phyloP scores from a whole-genome alignment of 2,888 invertebrate genomes.

The Eupithecia tripunctaria region DNA sequence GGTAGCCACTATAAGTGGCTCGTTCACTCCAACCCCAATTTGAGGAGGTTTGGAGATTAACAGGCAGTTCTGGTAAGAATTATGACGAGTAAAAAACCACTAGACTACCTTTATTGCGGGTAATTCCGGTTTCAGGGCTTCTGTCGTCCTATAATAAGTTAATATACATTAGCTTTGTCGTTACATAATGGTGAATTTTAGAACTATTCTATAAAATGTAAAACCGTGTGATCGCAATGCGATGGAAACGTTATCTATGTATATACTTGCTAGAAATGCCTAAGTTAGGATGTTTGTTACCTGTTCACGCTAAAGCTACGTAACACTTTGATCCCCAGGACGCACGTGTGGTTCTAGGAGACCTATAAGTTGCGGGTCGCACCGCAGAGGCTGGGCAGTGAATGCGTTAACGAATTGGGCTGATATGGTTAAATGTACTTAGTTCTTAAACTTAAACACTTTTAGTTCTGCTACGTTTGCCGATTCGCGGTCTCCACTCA shows the following conservation, averaged over 20 bases:
- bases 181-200: background rate
- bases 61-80: constrained; percentile 17
- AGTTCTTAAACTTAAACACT: no score
- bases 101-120: constrained; percentile 8
- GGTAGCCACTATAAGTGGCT: background rate
- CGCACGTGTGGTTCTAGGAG: no score
- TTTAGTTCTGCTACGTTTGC: no score
- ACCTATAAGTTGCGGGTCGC: no score
- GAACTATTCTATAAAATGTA: background rate
- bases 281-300: no score
- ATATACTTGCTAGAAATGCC: no score
- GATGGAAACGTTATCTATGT: background rate
- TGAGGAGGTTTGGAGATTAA: constrained; percentile 17
- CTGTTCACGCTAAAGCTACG: no score
- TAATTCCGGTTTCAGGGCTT: constrained; percentile 6
- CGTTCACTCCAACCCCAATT: background rate
- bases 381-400: no score
- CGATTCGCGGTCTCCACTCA: no score
- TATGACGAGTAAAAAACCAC: constrained; percentile 16
- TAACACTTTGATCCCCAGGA: no score
- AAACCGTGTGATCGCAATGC: background rate
- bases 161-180: background rate
- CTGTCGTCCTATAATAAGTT: background rate
- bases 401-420: no score
- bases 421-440: no score